A percentile compares a stretch with the other conserved stretches of the same genome.
phyloP scores from a whole-genome alignment of 2,797 vertebrate species.

The Enteromius thamalakanensis region DNA sequence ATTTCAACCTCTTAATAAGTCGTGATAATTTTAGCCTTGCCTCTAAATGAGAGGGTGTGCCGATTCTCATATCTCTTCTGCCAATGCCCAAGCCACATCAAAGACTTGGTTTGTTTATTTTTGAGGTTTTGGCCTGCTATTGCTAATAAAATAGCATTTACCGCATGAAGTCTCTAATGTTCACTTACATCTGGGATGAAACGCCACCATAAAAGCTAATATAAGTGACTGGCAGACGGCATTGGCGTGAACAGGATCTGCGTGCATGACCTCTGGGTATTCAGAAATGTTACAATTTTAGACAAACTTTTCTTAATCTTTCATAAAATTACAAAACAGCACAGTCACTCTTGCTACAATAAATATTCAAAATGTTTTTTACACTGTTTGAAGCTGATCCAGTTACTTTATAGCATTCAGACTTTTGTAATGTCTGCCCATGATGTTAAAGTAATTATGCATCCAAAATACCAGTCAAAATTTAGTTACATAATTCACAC shows the following conservation, averaged over 20 bases:
- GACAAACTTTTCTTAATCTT: slow-evolving; percentile 11
- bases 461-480: slow-evolving; percentile 45
- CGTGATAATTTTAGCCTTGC: slow-evolving; percentile 66
- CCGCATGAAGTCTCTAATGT: slow-evolving; percentile 43
- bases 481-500: slow-evolving; percentile 59
- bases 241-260: slow-evolving; percentile 10
- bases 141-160: slow-evolving; percentile 58
- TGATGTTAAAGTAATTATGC: slow-evolving; percentile 28
- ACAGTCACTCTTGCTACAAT: slow-evolving; percentile 30
- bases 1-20: slow-evolving; percentile 61
- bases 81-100: slow-evolving; percentile 34
- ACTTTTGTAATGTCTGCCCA: slow-evolving; percentile 32
- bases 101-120: slow-evolving; percentile 49
- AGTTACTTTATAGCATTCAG: neutral
- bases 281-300: neutral
- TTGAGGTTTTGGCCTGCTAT: slow-evolving; percentile 30
- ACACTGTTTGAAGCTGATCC: neutral
- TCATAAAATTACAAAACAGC: slow-evolving; percentile 28
- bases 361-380: too few species aligned
- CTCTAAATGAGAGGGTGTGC: slow-evolving; percentile 71
- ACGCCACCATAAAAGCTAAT: slow-evolving; percentile 41
- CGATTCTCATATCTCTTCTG: slow-evolving; percentile 64
- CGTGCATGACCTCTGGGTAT: slow-evolving; percentile 21
- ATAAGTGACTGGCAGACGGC: slow-evolving; percentile 43
- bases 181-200: slow-evolving; percentile 42